phyloP scores from a whole-genome alignment of 2,888 invertebrate species.

The Psococerastis gibbosa region DNA sequence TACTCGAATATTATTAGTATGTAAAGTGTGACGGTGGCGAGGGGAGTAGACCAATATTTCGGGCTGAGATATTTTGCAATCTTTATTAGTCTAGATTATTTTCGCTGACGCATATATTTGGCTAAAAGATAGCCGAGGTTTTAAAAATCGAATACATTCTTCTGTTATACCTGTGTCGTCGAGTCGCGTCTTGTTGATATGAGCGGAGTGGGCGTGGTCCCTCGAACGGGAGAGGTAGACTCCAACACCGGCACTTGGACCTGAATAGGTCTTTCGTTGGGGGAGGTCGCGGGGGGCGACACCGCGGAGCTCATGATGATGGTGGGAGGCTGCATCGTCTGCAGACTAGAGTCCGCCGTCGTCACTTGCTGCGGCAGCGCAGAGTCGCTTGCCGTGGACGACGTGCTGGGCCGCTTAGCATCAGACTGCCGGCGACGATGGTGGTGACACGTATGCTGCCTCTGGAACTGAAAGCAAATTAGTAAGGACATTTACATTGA shows the following conservation, averaged over 20 bases:
- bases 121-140: too few relatives aligned
- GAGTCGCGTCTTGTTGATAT: slow-evolving; percentile 49
- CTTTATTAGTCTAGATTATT: too few relatives aligned
- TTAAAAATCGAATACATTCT: too few relatives aligned
- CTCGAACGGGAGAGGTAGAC: slow-evolving; percentile 14
- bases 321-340: slow-evolving; percentile 39
- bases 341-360: slow-evolving; percentile 27
- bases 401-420: slow-evolving; percentile 49
- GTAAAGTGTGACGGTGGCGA: too few relatives aligned
- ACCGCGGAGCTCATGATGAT: slow-evolving; percentile 70
- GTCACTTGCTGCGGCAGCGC: slow-evolving; percentile 32
- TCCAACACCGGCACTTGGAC: background rate
- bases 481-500: too few relatives aligned
- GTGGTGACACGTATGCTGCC: slow-evolving; percentile 24
- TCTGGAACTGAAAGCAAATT: slow-evolving; percentile 25
- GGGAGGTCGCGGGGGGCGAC: slow-evolving; percentile 65
- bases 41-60: too few relatives aligned
- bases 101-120: too few relatives aligned
- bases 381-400: slow-evolving; percentile 53
- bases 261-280: slow-evolving; percentile 31
- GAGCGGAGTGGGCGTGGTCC: slow-evolving; percentile 30
- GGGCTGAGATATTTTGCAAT: too few relatives aligned
- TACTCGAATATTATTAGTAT: too few relatives aligned
- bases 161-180: slow-evolving; percentile 72
- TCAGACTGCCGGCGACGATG: slow-evolving; percentile 29